Evolutionary conservation across 2,888 invertebrate species (phyloP).

Genomic region (Anagyrus pseudococci): DNA sequence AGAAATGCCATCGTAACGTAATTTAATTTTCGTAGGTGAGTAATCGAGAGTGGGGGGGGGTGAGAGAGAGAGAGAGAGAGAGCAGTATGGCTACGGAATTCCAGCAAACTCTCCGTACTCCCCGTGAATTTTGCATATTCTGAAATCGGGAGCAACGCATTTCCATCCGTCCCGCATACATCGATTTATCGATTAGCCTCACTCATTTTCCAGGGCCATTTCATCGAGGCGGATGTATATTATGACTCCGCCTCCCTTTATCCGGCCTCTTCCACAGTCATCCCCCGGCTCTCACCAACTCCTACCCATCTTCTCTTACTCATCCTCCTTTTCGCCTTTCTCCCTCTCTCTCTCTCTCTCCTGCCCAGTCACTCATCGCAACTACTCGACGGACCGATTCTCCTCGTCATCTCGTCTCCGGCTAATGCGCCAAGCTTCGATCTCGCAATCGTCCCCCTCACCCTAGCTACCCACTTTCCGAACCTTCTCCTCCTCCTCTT

Average conservation of each 20-base stretch:
- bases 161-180: slow-evolving; percentile 7
- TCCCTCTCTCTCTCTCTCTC: neutral
- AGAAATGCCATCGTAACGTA: neutral
- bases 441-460: no score
- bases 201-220: slow-evolving; percentile 21
- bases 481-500: slow-evolving; percentile 13
- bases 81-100: neutral
- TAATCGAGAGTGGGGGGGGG: neutral
- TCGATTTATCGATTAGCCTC: slow-evolving; percentile 34
- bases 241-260: neutral
- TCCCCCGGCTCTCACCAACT: no score
- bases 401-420: slow-evolving; percentile 2
- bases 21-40: neutral
- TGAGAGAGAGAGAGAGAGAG: neutral
- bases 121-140: slow-evolving; percentile 20
- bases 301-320: no score
- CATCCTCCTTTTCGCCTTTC: no score
- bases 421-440: slow-evolving; percentile 10
- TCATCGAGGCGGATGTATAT: slow-evolving; percentile 17
- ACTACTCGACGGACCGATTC: neutral
- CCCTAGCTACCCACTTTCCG: slow-evolving; percentile 5
- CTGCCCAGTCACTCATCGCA: slow-evolving; percentile 2
- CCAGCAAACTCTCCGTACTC: neutral
- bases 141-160: slow-evolving; percentile 8
- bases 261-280: neutral